Evolutionary conservation across 1,140 invertebrate genomes (phyloP).

Genomic region (Lasioglossum albipes): DNA sequence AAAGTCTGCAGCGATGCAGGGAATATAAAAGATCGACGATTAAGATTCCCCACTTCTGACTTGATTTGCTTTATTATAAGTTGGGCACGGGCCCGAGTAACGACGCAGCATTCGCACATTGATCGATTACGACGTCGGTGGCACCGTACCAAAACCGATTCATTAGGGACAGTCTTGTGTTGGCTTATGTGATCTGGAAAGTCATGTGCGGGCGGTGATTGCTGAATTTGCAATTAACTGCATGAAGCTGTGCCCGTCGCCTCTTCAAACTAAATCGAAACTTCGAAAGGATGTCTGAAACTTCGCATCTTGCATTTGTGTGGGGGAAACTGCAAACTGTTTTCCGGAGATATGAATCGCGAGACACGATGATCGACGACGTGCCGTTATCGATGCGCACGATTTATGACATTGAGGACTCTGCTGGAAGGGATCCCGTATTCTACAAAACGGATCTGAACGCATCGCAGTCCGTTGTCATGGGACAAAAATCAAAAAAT

Average conservation of each 20-base stretch:
- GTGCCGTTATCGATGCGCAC: not conserved
- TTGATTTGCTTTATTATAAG: not conserved
- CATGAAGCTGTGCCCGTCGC: not conserved
- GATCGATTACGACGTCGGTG: slow-evolving; percentile 36
- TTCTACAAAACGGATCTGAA: too few species aligned
- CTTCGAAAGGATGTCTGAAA: slow-evolving; percentile 7
- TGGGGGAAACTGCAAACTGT: not conserved
- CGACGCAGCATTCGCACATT: not conserved
- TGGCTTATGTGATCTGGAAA: slow-evolving; percentile 43
- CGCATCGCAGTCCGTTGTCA: too few species aligned
- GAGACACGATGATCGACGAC: not conserved
- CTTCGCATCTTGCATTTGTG: not conserved
- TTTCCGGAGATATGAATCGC: slow-evolving; percentile 1
- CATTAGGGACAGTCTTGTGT: slow-evolving; percentile 41
- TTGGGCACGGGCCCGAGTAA: not conserved
- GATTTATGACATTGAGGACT: not conserved
- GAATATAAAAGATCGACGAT: too few species aligned
- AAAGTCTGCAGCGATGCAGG: too few species aligned
- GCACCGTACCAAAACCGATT: slow-evolving; percentile 49
- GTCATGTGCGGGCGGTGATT: slow-evolving; percentile 47
- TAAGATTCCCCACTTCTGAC: too few species aligned
- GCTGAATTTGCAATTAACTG: slow-evolving; percentile 49
- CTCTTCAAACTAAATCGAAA: not conserved
- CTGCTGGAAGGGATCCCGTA: not conserved
- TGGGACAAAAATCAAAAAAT: too few species aligned